Evolutionary conservation across 2,797 vertebrate species (phyloP), one percentile per base, ranked within the genome.

Genomic region (Telmatherina bonti): DNA sequence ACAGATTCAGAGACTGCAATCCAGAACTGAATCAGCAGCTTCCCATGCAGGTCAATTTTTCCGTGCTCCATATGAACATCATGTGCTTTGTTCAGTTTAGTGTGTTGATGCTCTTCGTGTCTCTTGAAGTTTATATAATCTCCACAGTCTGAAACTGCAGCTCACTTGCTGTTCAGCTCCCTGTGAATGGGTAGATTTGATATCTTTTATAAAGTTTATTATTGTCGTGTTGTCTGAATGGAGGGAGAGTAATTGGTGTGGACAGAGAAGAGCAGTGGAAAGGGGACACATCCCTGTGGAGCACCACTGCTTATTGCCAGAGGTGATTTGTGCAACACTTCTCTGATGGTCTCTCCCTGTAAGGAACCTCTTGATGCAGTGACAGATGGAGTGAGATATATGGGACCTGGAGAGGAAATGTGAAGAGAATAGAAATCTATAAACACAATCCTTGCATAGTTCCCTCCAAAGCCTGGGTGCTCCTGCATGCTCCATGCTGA

Each of bases 291-390:
- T 59, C 59, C 58, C 52, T 53, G 10, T 33, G 29, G 67, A 47
- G 29, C 15, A 33, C 24, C 35, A 29, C n/a, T 38, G n/a, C 47
- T 60, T 12, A 0, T 29, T 30, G 29, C 47, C 68, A 56, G 36
- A 72, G 36, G 43, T 56, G 31, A 72, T 51, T 64, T 49, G 13
- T 54, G 29, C 26, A 18, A 9, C 16, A 26, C 33, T 24, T 16
- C 18, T 45, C 38, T 63, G 45, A 54, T 58, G 35, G 51, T 59
- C 10, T 38, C 58, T 60, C 31, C 57, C 27, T 54, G 38, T 45
- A 36, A 57, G 24, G 36, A 45, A 56, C 29, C 66, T 69, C 57
- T 54, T 58, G 52, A 72, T 58, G 27, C 43, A 58, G 16, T 38
- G 54, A 56, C 31, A 64, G 43, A 71, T 2, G 26, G 45, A 31